Percentiles rank a stretch among this genome's conserved stretches.
phyloP scores from a whole-genome alignment of 2,888 invertebrate species.

The Ichneumoninae sp. region DNA sequence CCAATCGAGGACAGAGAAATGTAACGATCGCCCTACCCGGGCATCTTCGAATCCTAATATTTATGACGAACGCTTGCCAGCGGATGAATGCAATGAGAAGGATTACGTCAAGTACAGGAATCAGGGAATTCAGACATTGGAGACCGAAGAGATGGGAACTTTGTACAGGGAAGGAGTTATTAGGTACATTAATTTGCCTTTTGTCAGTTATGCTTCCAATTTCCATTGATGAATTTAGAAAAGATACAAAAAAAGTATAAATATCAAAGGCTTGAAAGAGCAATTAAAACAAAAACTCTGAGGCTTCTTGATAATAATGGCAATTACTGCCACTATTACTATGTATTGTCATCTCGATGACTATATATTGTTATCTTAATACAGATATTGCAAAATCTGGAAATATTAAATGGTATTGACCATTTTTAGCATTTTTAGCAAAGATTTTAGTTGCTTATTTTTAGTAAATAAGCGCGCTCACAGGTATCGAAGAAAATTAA shows the following conservation, averaged over 20 bases:
- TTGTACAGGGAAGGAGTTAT: slow-evolving; percentile 79
- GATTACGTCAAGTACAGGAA: slow-evolving; percentile 70
- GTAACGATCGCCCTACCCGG: slow-evolving; percentile 58
- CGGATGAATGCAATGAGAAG: slow-evolving; percentile 23
- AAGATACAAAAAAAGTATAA: neutral
- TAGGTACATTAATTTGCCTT: slow-evolving; percentile 72
- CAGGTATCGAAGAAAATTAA: neutral
- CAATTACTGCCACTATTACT: neutral
- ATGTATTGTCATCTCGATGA: neutral
- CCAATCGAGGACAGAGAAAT: slow-evolving; percentile 44
- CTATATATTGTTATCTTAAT: neutral
- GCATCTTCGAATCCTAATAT: slow-evolving; percentile 71
- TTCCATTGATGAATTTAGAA: neutral
- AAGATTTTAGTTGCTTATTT: neutral
- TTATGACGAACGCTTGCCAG: slow-evolving; percentile 46
- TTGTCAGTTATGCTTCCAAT: neutral
- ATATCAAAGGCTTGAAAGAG: neutral
- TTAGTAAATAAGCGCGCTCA: neutral
- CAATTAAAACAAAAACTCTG: neutral
- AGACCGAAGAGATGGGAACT: slow-evolving; percentile 73
- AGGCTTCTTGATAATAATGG: neutral
- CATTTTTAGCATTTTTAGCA: too few species aligned
- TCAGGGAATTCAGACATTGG: slow-evolving; percentile 81
- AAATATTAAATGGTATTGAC: too few species aligned
- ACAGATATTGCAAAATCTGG: neutral